Evolutionary conservation across 2,888 invertebrate genomes (phyloP), one percentile per base, ranked within the genome.

Genomic region (Oxycera nigricornis): DNA sequence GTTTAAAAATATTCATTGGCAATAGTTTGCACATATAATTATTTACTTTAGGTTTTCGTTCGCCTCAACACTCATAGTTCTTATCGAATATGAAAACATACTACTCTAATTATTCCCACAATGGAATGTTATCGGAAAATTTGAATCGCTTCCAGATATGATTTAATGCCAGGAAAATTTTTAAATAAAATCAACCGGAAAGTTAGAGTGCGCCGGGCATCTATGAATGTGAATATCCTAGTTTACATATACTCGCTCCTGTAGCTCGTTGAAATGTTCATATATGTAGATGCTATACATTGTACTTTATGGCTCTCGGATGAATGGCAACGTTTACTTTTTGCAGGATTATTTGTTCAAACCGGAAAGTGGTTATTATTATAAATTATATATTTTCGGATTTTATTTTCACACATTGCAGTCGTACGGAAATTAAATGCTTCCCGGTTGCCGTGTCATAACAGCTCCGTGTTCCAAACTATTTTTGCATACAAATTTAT

Each of bases 291-390:
- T 55, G 11, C 24, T 55, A 24, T 55, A 24, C 55, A 55, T 14
- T 22, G 17, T 35, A 39, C 35, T 35, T 62, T 62, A 35, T 62
- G 20, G 22, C 14, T 30, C 62, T 35, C 62, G 62, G 35, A 62
- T 62, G 31, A 62, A 62, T 62, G 31, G 62, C n/a, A n/a, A 31
- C 22, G 39, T 62, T 31, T 26, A 35, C 17, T 41, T 26, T 67
- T 67, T 67, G 26, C 46, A 50, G 35, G 28, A 67, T 72, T 72
- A 72, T 72, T 59, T 59, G 41, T 39, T 41, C 72, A 72, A 72
- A 59, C 52, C 72, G 72, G 72, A 59, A 72, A 72, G 55, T 52
- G 31, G 72, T 55, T 72, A 72, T 72, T 72, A 72, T 59, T 57
- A 72, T 59, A 59, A 72, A 72, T 72, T 72, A 72, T 72, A 59